Evolutionary conservation across 2,797 vertebrate genomes (phyloP).

Genomic region (Bryconaethiops microstoma): DNA sequence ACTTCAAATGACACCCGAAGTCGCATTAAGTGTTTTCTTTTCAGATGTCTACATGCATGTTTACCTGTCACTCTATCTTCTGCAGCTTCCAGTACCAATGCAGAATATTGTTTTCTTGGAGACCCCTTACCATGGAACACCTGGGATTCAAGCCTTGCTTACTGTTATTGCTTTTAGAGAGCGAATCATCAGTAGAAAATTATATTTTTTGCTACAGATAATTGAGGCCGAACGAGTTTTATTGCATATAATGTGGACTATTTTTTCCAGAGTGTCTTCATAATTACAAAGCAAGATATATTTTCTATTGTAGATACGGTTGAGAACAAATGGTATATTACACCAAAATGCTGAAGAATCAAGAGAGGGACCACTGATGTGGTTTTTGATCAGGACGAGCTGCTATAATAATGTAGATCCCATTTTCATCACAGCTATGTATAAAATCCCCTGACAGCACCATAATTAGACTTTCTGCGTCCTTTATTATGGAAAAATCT

Average conservation of each 20-base stretch:
- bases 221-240: background rate
- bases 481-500: slow-evolving; percentile 54
- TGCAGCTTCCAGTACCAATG: slow-evolving; percentile 3
- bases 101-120: background rate
- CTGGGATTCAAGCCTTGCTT: background rate
- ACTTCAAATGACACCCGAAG: slow-evolving; percentile 29
- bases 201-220: background rate
- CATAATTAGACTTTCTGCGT: slow-evolving; percentile 55
- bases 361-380: slow-evolving; percentile 33
- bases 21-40: slow-evolving; percentile 23
- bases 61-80: background rate
- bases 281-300: slow-evolving; percentile 2
- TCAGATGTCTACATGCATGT: background rate
- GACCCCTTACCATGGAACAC: background rate
- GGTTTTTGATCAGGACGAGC: slow-evolving; percentile 33
- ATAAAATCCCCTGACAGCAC: slow-evolving; percentile 56
- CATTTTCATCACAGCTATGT: slow-evolving; percentile 52
- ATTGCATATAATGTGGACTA: background rate
- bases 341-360: slow-evolving; percentile 17
- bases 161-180: background rate
- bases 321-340: slow-evolving; percentile 30
- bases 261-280: background rate
- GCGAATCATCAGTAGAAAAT: background rate
- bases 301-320: slow-evolving; percentile 24
- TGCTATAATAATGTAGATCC: slow-evolving; percentile 48